phyloP scores from a whole-genome alignment of 92 coral and sea anemone species.

The Diadumene lineata region DNA sequence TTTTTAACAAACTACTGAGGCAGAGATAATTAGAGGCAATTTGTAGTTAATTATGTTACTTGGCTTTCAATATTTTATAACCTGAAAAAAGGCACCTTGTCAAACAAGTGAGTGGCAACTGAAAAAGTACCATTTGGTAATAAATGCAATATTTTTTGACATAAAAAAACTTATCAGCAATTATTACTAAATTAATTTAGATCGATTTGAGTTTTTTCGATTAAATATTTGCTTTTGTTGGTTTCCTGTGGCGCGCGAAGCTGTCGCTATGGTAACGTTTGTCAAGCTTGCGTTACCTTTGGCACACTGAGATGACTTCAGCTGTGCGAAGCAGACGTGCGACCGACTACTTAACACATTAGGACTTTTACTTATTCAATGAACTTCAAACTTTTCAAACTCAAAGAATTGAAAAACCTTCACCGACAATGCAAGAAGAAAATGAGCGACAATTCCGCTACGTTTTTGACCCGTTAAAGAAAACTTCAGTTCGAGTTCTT shows the following conservation, averaged over 20 bases:
- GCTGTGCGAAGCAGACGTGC: background rate
- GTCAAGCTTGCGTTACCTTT: constrained; percentile 25
- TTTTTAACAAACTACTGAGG: no score
- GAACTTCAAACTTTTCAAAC: background rate
- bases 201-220: background rate
- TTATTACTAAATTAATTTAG: background rate
- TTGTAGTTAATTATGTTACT: no score
- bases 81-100: no score
- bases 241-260: constrained; percentile 20
- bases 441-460: constrained; percentile 34
- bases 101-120: no score
- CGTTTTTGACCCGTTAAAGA: constrained; percentile 53
- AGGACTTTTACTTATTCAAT: background rate
- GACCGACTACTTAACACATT: constrained; percentile 13
- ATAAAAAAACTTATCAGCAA: no score
- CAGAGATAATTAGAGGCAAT: no score
- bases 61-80: no score
- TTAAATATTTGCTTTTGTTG: background rate
- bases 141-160: no score
- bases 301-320: background rate
- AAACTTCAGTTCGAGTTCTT: constrained; percentile 66
- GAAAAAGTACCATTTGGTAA: no score
- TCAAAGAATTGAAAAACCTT: background rate
- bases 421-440: constrained; percentile 2
- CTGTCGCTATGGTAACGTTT: constrained; percentile 23